Conservation (phyloP, 92 coral and sea anemone species). For the Isaurus tuberculatus region DNA sequence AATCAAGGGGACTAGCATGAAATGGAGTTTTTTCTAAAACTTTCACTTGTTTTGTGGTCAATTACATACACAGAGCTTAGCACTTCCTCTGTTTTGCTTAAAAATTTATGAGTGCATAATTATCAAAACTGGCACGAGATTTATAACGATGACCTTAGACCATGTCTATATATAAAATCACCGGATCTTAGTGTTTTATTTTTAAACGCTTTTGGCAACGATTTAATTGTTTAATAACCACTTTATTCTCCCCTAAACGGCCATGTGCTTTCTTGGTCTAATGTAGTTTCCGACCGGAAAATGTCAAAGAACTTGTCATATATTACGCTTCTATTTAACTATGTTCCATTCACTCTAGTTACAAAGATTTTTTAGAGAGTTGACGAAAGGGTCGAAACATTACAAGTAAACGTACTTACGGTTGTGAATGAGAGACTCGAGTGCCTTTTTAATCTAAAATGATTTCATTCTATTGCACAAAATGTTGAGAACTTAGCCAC, state of each 20-base stretch:
- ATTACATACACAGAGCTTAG: background rate
- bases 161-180: constrained; percentile 16
- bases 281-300: constrained; percentile 49
- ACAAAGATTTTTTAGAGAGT: background rate
- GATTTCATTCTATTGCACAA: background rate
- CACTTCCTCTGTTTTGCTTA: background rate
- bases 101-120: background rate
- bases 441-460: background rate
- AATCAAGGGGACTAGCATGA: background rate
- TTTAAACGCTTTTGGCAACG: constrained; percentile 22
- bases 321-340: background rate
- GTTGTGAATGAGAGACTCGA: background rate
- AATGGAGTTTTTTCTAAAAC: background rate
- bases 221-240: constrained; percentile 10
- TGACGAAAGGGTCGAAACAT: background rate
- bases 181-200: constrained; percentile 43
- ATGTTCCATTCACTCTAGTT: background rate
- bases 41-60: constrained; percentile 18
- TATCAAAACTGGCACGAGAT: background rate
- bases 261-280: constrained; percentile 33
- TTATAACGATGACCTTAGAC: constrained; percentile 7
- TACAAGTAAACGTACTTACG: background rate
- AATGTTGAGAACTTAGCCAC: constrained; percentile 15
- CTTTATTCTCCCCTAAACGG: constrained; percentile 21
- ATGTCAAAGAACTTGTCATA: constrained; percentile 31